Base-by-base conservation (phyloP, 2,888 invertebrate genomes). In the Habroteleia sp. region DNA sequence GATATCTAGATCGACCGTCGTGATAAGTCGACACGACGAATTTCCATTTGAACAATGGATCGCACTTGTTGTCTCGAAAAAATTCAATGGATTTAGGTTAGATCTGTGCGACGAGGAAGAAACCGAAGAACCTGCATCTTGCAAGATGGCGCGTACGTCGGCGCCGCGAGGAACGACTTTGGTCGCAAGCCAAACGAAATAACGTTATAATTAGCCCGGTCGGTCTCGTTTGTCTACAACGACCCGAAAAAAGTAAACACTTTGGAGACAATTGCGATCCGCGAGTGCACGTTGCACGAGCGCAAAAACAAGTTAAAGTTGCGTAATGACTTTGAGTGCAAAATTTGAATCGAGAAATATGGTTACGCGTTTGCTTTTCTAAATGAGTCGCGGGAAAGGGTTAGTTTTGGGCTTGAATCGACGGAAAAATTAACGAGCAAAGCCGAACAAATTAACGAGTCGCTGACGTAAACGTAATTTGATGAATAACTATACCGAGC, bases 401-500 rank as follows among this genome's bases (percentile, higher is more conserved):
- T n/a, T n/a, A n/a, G n/a, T n/a, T n/a, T n/a, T n/a, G n/a, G n/a
- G n/a, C n/a, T n/a, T n/a, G n/a, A n/a, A n/a, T n/a, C n/a, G n/a
- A n/a, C n/a, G n/a, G n/a, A n/a, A n/a, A n/a, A n/a, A n/a, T n/a
- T n/a, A n/a, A n/a, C n/a, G n/a, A n/a, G n/a, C n/a, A n/a, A n/a
- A n/a, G n/a, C n/a, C n/a, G n/a, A n/a, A n/a, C n/a, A n/a, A n/a
- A n/a, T n/a, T n/a, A n/a, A n/a, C 20, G 20, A 20, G 4, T 4
- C 20, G 20, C 4, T 20, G 20, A 20, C 20, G 20, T 20, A n/a
- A n/a, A n/a, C n/a, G n/a, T n/a, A n/a, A n/a, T n/a, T n/a, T n/a
- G 20, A 20, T 2, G n/a, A 27, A 7, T 1, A 27, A 7, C 50
- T 85, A 86, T 85, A 92, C 92, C 88, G 90, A 91, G 91, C 81